A percentile compares a stretch with the other conserved stretches of the same genome.
These are phyloP conservation scores for Alligator mississippiensis DNA, from an alignment of 2,113 vertebrate species.

Conservation along the genomic window DNA sequence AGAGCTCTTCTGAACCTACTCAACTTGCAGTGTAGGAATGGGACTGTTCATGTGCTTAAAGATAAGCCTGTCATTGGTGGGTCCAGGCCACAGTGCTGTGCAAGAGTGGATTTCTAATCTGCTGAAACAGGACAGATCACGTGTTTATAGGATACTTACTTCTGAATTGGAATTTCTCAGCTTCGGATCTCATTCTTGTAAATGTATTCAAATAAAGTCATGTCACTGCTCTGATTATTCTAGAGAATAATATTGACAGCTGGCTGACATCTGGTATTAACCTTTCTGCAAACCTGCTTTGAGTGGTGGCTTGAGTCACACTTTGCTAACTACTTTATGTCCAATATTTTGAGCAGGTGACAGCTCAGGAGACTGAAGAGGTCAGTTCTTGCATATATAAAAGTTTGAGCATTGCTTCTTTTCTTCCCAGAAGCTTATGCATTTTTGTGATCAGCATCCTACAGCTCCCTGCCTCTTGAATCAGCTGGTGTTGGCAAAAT, in stretches of 20 bases:
- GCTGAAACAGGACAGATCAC: not conserved
- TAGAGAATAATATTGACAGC: not conserved
- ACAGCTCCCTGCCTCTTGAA: not conserved
- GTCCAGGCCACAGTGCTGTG: rapidly evolving
- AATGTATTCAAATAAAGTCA: not conserved
- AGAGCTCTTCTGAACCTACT: not conserved
- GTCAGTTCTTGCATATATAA: not conserved
- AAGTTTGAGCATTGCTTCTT: not conserved
- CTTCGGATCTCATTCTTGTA: not conserved
- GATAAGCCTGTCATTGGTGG: not conserved
- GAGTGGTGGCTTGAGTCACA: not conserved
- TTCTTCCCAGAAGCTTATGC: not conserved
- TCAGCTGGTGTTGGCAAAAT: not conserved
- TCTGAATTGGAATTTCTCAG: not conserved
- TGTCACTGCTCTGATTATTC: not conserved
- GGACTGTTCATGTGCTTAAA: not conserved
- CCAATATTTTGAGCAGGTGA: not conserved
- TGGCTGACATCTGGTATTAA: not conserved
- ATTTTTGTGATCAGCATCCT: not conserved
- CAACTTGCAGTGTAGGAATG: not conserved
- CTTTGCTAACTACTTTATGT: not conserved
- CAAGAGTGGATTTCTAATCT: not conserved
- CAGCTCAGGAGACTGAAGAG: not conserved
- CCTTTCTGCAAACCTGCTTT: not conserved
- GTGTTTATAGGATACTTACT: not conserved